Evolutionary conservation across 2,888 invertebrate genomes (phyloP).

Genomic region (Microplitis manilae): DNA sequence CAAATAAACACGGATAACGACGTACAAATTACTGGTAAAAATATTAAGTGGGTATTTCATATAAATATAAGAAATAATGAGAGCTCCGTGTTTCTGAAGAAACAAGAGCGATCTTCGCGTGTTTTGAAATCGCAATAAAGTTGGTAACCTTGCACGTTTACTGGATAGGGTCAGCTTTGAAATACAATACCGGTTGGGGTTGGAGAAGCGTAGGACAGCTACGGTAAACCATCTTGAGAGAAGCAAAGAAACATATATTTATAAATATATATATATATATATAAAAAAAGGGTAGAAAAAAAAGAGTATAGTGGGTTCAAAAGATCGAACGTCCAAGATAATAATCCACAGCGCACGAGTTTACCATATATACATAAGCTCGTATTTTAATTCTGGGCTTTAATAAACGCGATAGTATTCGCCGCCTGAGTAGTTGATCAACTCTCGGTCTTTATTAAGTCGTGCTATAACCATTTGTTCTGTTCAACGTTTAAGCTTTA

Average conservation of each 20-base stretch:
- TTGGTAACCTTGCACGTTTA: conserved; percentile 59
- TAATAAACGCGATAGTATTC: conserved; percentile 56
- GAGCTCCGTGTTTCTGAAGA: conserved; percentile 44
- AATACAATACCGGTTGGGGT: conserved; percentile 53
- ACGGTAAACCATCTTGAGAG: background rate
- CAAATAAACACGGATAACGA: background rate
- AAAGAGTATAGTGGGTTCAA: conserved; percentile 24
- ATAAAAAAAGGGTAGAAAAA: conserved; percentile 15
- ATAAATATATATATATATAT: background rate
- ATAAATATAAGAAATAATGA: background rate
- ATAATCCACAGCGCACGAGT: conserved; percentile 42
- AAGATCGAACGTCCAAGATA: conserved; percentile 52
- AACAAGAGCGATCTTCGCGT: conserved; percentile 53
- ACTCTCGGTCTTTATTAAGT: conserved; percentile 57
- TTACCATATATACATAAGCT: conserved; percentile 35
- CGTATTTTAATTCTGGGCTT: conserved; percentile 56
- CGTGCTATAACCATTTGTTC: conserved; percentile 52
- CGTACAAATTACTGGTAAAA: background rate
- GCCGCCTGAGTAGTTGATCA: conserved; percentile 43
- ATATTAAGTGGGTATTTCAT: background rate
- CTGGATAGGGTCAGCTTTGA: conserved; percentile 55
- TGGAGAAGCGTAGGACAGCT: conserved; percentile 12
- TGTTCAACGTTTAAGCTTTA: conserved; percentile 60
- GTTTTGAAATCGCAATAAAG: conserved; percentile 59
- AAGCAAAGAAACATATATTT: conserved; percentile 14